phyloP scores from a whole-genome alignment of 2,888 invertebrate genomes.

The Quadroppia sp. region DNA sequence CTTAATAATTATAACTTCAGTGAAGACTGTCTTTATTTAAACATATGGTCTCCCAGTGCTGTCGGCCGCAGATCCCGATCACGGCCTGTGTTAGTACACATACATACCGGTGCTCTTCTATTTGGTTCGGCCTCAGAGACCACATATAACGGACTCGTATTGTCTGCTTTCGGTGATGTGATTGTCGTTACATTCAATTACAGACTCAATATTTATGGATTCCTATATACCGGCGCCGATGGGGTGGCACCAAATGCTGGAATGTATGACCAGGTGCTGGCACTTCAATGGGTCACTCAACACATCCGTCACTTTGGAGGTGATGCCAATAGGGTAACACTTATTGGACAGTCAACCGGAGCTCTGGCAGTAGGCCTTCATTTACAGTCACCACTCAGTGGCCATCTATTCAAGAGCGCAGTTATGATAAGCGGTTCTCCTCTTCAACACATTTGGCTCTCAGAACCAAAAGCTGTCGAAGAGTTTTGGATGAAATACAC shows the following conservation, averaged over 20 bases:
- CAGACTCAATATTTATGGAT: conserved; percentile 56
- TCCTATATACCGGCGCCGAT: conserved; percentile 37
- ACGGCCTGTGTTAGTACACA: conserved; percentile 55
- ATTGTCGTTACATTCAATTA: conserved; percentile 58
- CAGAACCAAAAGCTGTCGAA: conserved; percentile 11
- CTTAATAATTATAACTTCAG: conserved; percentile 40
- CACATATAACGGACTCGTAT: conserved; percentile 56
- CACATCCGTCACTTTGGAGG: conserved; percentile 52
- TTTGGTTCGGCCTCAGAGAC: conserved; percentile 51
- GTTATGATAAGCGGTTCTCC: conserved; percentile 49
- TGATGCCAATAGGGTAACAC: conserved; percentile 52
- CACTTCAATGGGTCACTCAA: conserved; percentile 49
- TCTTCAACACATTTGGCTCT: conserved; percentile 19
- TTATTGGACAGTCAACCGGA: conserved; percentile 58
- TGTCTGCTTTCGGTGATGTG: conserved; percentile 54
- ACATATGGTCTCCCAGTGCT: conserved; percentile 35
- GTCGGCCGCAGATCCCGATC: too few relatives aligned
- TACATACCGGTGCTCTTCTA: conserved; percentile 55
- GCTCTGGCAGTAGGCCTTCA: conserved; percentile 54
- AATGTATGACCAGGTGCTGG: conserved; percentile 56
- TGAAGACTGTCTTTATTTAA: conserved; percentile 42
- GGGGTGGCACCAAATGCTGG: conserved; percentile 56
- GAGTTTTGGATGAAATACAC: conserved; percentile 40
- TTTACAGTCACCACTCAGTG: conserved; percentile 36
- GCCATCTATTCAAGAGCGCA: conserved; percentile 46